Evolutionary conservation across 2,888 invertebrate genomes (phyloP).

Genomic region (Aleiodes testaceus): DNA sequence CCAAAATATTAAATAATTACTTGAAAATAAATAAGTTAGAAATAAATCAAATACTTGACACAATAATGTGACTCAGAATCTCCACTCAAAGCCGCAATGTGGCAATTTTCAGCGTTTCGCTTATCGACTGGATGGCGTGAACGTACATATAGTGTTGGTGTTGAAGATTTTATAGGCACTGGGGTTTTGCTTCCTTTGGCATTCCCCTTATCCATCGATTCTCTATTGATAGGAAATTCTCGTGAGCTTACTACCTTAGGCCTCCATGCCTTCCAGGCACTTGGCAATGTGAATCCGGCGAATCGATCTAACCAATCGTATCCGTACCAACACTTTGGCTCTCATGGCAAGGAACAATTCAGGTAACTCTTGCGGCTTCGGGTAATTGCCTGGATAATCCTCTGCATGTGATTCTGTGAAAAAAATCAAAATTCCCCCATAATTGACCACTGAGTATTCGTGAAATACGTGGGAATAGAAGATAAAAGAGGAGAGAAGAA

Average conservation of each 20-base stretch:
- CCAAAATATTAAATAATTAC: background rate
- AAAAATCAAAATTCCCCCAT: too few relatives aligned
- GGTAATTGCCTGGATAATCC: too few relatives aligned
- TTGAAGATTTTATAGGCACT: background rate
- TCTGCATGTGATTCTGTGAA: too few relatives aligned
- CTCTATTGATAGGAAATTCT: background rate
- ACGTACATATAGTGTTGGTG: background rate
- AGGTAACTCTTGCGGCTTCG: too few relatives aligned
- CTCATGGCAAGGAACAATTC: too few relatives aligned
- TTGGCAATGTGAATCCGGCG: constrained; percentile 11
- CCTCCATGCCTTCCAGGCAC: constrained; percentile 3
- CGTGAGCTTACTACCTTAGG: background rate
- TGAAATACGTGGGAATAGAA: too few relatives aligned
- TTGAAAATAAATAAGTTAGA: too few relatives aligned
- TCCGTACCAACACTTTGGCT: background rate
- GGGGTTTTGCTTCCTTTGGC: background rate
- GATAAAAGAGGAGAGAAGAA: too few relatives aligned
- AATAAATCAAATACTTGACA: background rate
- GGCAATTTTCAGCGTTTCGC: constrained; percentile 8
- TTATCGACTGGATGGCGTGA: background rate
- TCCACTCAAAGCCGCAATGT: constrained; percentile 8
- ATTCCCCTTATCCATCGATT: background rate
- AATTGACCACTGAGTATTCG: too few relatives aligned
- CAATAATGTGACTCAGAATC: background rate
- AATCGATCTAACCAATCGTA: background rate